Conservation (phyloP, 2,888 invertebrate species). For the Nasonia oneida region DNA sequence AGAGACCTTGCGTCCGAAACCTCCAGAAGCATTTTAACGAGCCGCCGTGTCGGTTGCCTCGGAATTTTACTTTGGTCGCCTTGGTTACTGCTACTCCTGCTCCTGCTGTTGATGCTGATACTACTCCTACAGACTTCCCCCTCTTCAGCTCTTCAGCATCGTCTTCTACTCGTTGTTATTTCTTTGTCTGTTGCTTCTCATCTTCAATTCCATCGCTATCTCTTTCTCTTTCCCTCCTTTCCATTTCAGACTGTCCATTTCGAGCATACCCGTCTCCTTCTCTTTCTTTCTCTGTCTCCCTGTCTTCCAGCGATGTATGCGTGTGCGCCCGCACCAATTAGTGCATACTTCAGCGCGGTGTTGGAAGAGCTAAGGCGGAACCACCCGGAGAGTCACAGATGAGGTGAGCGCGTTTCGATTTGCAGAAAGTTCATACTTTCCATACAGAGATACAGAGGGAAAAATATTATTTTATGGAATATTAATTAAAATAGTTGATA, state of each 20-base stretch:
- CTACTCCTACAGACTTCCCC: conserved; percentile 55
- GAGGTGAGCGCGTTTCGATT: conserved; percentile 29
- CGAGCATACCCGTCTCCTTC: conserved; percentile 53
- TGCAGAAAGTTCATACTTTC: conserved; percentile 6
- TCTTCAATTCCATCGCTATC: conserved; percentile 60
- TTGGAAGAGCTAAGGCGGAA: conserved; percentile 64
- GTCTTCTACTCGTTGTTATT: conserved; percentile 30
- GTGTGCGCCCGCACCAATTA: conserved; percentile 76
- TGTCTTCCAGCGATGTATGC: conserved; percentile 64
- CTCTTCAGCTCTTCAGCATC: conserved; percentile 23
- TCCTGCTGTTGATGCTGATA: conserved; percentile 53
- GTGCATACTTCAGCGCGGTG: conserved; percentile 77
- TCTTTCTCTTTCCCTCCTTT: conserved; percentile 53
- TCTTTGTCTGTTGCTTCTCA: conserved; percentile 61
- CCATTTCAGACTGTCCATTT: conserved; percentile 58
- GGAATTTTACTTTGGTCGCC: conserved; percentile 76
- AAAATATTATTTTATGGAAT: conserved; percentile 25
- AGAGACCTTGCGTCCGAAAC: conserved; percentile 77
- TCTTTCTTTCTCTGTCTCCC: conserved; percentile 49
- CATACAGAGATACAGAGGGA: not conserved
- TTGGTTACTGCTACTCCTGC: conserved; percentile 49
- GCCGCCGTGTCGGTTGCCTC: conserved; percentile 77
- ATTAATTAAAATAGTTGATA: too few species aligned
- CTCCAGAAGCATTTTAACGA: conserved; percentile 79
- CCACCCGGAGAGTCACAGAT: conserved; percentile 40